A percentile compares a stretch with the other conserved stretches of the same genome.
These are phyloP conservation scores for Prunella himalayana DNA, from an alignment of 2,113 vertebrate species.

Conservation along the genomic window DNA sequence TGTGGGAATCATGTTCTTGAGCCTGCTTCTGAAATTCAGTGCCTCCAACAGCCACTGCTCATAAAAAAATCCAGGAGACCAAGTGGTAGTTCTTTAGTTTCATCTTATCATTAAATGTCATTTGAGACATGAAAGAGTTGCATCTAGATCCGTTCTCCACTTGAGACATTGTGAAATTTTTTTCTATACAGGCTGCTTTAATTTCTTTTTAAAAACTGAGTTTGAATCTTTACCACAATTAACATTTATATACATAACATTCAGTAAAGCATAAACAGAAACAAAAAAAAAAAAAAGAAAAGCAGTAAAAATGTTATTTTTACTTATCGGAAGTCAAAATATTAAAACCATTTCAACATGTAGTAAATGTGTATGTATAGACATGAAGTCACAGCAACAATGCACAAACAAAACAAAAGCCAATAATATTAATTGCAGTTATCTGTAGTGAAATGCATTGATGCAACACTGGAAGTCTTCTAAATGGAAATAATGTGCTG, in stretches of 20 bases:
- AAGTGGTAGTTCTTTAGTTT: neutral
- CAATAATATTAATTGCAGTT: neutral
- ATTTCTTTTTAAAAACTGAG: neutral
- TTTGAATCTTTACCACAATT: neutral
- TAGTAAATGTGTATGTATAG: neutral
- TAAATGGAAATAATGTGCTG: neutral
- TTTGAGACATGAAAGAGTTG: neutral
- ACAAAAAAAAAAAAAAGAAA: neutral
- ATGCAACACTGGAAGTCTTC: neutral
- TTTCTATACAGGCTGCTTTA: neutral
- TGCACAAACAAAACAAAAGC: neutral
- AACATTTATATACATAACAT: neutral
- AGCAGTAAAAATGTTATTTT: neutral
- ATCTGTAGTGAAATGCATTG: neutral
- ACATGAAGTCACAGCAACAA: neutral
- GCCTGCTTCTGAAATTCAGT: neutral
- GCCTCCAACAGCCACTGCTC: neutral
- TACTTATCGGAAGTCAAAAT: neutral
- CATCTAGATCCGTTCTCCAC: neutral
- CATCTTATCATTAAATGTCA: neutral
- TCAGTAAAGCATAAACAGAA: neutral
- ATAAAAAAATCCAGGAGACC: neutral
- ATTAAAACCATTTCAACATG: neutral
- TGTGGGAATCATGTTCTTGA: accelerated
- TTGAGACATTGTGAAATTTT: neutral